Base-by-base conservation (phyloP, 2,888 invertebrate species). In the Hirtodrosophila cameraria region DNA sequence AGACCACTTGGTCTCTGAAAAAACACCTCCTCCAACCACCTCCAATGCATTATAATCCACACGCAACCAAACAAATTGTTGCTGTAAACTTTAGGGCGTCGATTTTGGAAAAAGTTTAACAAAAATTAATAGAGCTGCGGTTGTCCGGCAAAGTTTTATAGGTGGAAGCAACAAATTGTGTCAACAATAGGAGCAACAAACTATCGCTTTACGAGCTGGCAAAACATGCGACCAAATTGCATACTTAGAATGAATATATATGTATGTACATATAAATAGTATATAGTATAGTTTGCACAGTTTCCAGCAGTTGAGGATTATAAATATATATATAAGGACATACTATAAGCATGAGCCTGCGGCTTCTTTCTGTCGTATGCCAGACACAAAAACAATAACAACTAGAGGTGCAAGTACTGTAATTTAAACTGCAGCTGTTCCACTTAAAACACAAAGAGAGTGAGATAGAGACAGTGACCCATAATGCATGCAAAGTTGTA, bases 401-500 rank as follows among this genome's bases (percentile, higher is more conserved):
- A 18, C 16, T 9, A 16, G 2, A 36, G 33, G 42, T 31, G 31
- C 61, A 58, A 57, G 25, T 31, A 41, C 49, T 58, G 63, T 53
- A 75, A 71, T 70, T 75, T 57, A 30, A 63, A 46, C 60, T 63
- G 75, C 70, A 63, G 64, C 55, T 65, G 63, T 42, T 66, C 33
- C 54, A 50, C 60, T 60, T 39, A 33, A 36, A 27, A 36, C 53
- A 52, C 35, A 42, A 25, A 43, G 33, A 39, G 45, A 36, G 41
- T 12, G 30, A 36, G 55, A 52, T 36, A 42, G 30, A 43, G 33
- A 39, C 55, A 36, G 41, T 12, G 11, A 23, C 36, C 11, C 54
- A 69, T 86, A 81, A 86, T 85, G 83, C 83, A 82, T 79, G 85
- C 80, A 68, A 77, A 68, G 46, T 65, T 85, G 80, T 68, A 65